phyloP scores from a whole-genome alignment of 2,797 vertebrate species.

The Buceros bicornis region DNA sequence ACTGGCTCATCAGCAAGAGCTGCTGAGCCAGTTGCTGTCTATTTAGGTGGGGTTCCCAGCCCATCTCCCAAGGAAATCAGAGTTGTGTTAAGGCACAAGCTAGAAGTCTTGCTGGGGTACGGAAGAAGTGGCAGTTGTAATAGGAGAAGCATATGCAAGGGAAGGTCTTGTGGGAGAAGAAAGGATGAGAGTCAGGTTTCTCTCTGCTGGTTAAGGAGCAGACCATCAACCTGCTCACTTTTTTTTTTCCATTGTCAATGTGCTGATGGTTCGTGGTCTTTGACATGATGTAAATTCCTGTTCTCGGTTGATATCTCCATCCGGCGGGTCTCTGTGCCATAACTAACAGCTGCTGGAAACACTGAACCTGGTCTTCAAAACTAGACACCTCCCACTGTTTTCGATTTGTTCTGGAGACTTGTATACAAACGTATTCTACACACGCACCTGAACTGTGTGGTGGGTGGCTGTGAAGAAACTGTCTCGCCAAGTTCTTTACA shows the following conservation, averaged over 20 bases:
- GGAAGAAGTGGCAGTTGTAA: not conserved
- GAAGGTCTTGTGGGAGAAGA: not conserved
- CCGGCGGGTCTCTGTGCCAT: fast-evolving
- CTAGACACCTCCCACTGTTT: not conserved
- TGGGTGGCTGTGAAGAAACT: not conserved
- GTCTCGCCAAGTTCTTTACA: not conserved
- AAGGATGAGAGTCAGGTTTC: not conserved
- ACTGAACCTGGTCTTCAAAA: not conserved
- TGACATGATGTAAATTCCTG: not conserved
- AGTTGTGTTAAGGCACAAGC: not conserved
- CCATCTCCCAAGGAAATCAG: fast-evolving
- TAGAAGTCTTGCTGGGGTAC: not conserved
- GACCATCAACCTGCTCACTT: not conserved
- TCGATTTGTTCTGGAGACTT: not conserved
- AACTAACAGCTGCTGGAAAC: not conserved
- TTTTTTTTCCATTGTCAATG: not conserved
- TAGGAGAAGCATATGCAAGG: not conserved
- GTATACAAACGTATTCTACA: not conserved
- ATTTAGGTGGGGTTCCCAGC: not conserved
- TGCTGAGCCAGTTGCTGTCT: conserved; percentile 40
- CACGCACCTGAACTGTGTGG: not conserved
- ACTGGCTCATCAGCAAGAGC: not conserved
- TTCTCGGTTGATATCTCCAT: fast-evolving
- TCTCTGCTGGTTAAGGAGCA: not conserved
- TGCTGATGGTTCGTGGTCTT: fast-evolving